These are phyloP conservation scores for Leptinotarsa defecta DNA, from an alignment of 1,140 invertebrate genomes.

Conservation along the genomic window DNA sequence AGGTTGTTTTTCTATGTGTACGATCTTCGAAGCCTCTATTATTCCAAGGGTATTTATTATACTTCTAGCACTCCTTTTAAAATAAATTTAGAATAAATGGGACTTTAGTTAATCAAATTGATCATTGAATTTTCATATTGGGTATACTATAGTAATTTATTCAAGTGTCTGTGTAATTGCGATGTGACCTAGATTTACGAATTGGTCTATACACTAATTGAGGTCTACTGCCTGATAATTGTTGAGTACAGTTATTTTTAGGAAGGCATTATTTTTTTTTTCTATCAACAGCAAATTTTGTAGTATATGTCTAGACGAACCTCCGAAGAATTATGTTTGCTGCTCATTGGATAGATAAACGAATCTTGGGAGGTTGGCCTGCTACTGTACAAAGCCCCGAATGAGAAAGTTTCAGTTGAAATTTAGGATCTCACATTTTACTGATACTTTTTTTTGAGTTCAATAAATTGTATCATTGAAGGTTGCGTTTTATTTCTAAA, in stretches of 20 bases:
- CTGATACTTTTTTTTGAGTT: no score
- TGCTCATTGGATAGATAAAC: no score
- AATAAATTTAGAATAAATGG: neutral
- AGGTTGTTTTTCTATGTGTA: neutral
- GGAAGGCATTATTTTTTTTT: neutral
- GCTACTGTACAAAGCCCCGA: no score
- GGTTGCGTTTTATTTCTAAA: no score
- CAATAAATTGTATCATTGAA: no score
- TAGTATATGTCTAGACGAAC: no score
- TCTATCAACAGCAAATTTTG: no score
- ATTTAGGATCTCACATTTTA: no score
- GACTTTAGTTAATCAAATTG: neutral
- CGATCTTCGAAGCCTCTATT: neutral
- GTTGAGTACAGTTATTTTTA: neutral
- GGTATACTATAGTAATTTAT: neutral
- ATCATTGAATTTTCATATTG: neutral
- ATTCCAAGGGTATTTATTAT: conserved; percentile 4
- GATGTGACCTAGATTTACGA: neutral
- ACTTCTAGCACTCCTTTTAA: neutral
- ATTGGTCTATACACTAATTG: neutral
- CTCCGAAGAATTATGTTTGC: no score
- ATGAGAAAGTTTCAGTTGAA: no score
- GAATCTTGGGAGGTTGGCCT: no score
- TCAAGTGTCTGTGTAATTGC: neutral
- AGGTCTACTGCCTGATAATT: neutral